Evolutionary conservation across 2,113 vertebrate species (phyloP), one percentile per base, ranked within the genome.

Genomic region (Heloderma charlesbogerti): DNA sequence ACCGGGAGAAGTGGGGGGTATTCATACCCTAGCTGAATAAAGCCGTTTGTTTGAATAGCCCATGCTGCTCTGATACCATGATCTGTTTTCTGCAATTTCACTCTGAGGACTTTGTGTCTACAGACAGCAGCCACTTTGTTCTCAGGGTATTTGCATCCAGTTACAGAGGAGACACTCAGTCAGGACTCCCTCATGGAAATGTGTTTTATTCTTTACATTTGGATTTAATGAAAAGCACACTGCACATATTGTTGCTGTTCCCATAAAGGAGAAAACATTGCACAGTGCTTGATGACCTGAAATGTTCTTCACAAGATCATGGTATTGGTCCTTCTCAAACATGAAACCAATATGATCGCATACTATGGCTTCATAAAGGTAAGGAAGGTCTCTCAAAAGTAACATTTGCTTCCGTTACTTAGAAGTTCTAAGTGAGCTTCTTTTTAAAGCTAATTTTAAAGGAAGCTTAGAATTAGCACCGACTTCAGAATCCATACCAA

Each of bases 81-180:
- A 16, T 85, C 88, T 93, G 84, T 87, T 92, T 60, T 66, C 29
- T 69, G 2, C 69, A 3, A 80, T 63, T 67, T 66, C 0, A 84
- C 8, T 89, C 48, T 89, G 83, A 89, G 92, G 92, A 89, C 0
- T 25, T 3, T 40, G 72, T 31, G 3, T 40, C 89, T 85, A 89
- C 45, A 89, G 93, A 92, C 92, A 91, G 1, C 34, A 57, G 3
- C 0, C 16, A 22, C n/a, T 88, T 94, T 93, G 79, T 67, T 93
- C 45, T 90, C 71, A 7, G 31, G 60, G 40, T 51, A 48, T 92
- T 88, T 92, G 12, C 3, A 69, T 78, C 18, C 43, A 66, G 13
- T 75, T 89, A 25, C 86, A 91, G 80, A 78, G 69, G 81, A 91
- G 87, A 88, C 81, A 71, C 48, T 29, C 48, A 91, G 80, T 69